These are phyloP conservation scores for Falco biarmicus DNA, from an alignment of 2,797 vertebrate species.

Conservation along the genomic window DNA sequence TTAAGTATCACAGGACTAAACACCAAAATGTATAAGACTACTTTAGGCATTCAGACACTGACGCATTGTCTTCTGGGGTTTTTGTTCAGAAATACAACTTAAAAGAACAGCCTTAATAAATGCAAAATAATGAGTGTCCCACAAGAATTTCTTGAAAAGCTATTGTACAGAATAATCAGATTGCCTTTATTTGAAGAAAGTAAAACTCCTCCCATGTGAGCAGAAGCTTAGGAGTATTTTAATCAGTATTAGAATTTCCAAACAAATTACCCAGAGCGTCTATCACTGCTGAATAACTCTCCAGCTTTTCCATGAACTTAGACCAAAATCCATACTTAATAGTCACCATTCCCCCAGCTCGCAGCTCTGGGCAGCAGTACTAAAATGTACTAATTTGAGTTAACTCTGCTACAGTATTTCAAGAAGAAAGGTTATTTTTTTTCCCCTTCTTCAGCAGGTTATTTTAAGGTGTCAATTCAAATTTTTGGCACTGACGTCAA, in stretches of 20 bases:
- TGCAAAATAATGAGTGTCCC: not conserved
- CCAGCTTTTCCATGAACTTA: not conserved
- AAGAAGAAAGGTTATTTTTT: not conserved
- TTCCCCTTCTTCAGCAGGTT: not conserved
- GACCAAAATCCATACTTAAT: not conserved
- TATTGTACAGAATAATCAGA: not conserved
- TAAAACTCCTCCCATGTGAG: not conserved
- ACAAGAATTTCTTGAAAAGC: not conserved
- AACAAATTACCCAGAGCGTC: not conserved
- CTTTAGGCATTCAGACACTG: not conserved
- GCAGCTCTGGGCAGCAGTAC: not conserved
- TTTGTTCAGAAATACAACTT: not conserved
- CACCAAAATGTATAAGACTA: not conserved
- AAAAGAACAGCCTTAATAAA: not conserved
- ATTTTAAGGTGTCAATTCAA: constrained; percentile 32
- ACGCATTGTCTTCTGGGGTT: not conserved
- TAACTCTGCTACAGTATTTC: not conserved
- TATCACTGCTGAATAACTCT: not conserved
- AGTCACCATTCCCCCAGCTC: not conserved
- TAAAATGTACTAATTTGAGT: not conserved
- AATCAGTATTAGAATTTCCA: not conserved
- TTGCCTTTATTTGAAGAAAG: not conserved
- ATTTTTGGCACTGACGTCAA: constrained; percentile 7
- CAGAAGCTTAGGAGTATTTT: not conserved
- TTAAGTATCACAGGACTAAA: not conserved